Conservation (phyloP, 2,888 invertebrate species). For the Drosophila dives region DNA sequence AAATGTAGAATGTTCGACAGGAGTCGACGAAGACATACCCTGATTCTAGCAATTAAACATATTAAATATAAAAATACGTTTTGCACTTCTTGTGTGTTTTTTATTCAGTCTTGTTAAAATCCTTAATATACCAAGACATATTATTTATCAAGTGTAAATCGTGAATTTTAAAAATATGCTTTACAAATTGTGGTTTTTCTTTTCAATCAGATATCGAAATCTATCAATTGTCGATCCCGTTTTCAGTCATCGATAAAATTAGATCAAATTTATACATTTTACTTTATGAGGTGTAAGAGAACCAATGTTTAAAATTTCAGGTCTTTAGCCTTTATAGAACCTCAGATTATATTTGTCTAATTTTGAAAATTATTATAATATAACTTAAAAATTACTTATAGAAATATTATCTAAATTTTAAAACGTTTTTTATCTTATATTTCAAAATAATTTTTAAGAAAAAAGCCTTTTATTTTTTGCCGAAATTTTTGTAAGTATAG, state of each 20-base stretch:
- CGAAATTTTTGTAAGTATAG: background rate
- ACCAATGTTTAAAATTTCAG: background rate
- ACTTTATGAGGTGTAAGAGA: background rate
- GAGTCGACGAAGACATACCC: background rate
- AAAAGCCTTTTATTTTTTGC: background rate
- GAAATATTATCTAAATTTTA: background rate
- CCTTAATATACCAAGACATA: background rate
- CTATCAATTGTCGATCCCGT: background rate
- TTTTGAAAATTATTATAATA: too few relatives aligned
- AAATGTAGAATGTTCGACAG: background rate
- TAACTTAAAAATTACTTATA: too few relatives aligned
- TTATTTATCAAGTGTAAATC: background rate
- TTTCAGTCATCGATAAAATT: background rate
- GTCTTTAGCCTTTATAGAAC: too few relatives aligned
- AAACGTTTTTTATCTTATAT: background rate
- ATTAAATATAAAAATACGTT: too few relatives aligned
- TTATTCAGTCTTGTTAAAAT: background rate
- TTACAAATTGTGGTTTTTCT: background rate
- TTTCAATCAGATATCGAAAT: background rate
- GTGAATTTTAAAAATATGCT: background rate
- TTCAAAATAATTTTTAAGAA: background rate
- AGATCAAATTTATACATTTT: background rate
- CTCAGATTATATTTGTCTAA: background rate
- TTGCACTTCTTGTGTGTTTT: too few relatives aligned
- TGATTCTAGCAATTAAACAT: background rate